Evolutionary conservation across 1,140 invertebrate species (phyloP).

Genomic region (Brachionus paranguensis): DNA sequence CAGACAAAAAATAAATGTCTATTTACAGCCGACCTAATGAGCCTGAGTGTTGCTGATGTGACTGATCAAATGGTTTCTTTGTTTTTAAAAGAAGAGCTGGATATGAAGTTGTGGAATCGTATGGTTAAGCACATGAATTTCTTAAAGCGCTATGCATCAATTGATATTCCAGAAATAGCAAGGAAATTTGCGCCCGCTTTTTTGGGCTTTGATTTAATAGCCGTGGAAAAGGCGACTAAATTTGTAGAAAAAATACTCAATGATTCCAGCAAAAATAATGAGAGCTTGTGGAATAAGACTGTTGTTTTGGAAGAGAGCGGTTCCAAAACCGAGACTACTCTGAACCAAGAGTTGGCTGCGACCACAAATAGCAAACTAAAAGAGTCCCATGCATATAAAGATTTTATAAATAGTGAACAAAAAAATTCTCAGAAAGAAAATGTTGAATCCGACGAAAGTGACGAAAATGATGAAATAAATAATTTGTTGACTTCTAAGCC

Average conservation of each 20-base stretch:
- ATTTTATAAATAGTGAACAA: slow-evolving; percentile 13
- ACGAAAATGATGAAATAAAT: slow-evolving; percentile 29
- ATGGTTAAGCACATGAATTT: slow-evolving; percentile 13
- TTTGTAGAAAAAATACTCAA: slow-evolving; percentile 31
- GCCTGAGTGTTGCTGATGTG: slow-evolving; percentile 24
- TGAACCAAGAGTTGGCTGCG: not conserved
- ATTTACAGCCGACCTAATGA: slow-evolving; percentile 40
- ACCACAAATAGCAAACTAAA: slow-evolving; percentile 11
- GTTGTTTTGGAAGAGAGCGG: slow-evolving; percentile 1
- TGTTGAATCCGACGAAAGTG: not conserved
- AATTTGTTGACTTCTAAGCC: not conserved
- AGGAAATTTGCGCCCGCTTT: not conserved
- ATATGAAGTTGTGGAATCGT: slow-evolving; percentile 14
- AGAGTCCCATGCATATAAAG: slow-evolving; percentile 21
- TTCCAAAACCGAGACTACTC: slow-evolving; percentile 16
- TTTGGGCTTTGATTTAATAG: not conserved
- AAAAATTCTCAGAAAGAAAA: not conserved
- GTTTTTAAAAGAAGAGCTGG: not conserved
- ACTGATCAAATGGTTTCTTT: not conserved
- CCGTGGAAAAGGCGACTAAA: not conserved
- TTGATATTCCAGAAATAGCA: not conserved
- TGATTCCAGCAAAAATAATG: not conserved
- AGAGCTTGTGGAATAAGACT: not conserved
- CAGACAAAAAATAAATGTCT: slow-evolving; percentile 44
- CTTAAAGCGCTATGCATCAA: not conserved